Evolutionary conservation across 2,888 invertebrate species (phyloP).

Genomic region (Lithosia quadra): DNA sequence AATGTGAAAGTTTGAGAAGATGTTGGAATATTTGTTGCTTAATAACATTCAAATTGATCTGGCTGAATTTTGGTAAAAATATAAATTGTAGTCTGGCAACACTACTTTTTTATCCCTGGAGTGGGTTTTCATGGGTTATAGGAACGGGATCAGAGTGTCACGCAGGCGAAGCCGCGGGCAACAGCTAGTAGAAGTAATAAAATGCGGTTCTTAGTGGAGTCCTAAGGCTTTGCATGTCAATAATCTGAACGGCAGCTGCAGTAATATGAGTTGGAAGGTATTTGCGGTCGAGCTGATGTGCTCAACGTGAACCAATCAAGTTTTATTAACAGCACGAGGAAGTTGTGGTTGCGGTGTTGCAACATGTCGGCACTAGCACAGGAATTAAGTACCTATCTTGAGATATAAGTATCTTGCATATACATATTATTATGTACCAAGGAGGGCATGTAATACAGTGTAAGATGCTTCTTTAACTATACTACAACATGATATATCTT

Average conservation of each 20-base stretch:
- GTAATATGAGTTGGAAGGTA: conserved; percentile 43
- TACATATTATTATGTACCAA: background rate
- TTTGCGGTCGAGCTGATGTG: conserved; percentile 57
- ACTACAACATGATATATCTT: no score
- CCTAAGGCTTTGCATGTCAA: conserved; percentile 18
- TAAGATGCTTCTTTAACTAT: no score
- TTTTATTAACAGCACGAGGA: conserved; percentile 60
- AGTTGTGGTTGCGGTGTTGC: conserved; percentile 52
- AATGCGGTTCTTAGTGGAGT: background rate
- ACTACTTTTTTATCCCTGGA: background rate
- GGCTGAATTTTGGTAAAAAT: no score
- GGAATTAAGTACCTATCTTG: conserved; percentile 7
- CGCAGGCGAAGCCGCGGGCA: no score
- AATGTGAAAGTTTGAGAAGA: no score
- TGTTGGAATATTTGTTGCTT: no score
- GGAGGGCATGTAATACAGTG: background rate
- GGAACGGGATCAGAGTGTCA: background rate
- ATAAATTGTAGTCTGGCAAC: no score
- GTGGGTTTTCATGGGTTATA: background rate
- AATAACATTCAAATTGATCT: no score
- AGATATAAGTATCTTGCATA: no score
- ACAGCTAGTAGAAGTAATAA: background rate
- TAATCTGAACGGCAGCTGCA: conserved; percentile 20
- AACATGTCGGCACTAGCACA: conserved; percentile 18
- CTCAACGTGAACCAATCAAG: conserved; percentile 53